Evolutionary conservation across 2,888 invertebrate species (phyloP).

Genomic region (Lordiphosa fenestrarum): DNA sequence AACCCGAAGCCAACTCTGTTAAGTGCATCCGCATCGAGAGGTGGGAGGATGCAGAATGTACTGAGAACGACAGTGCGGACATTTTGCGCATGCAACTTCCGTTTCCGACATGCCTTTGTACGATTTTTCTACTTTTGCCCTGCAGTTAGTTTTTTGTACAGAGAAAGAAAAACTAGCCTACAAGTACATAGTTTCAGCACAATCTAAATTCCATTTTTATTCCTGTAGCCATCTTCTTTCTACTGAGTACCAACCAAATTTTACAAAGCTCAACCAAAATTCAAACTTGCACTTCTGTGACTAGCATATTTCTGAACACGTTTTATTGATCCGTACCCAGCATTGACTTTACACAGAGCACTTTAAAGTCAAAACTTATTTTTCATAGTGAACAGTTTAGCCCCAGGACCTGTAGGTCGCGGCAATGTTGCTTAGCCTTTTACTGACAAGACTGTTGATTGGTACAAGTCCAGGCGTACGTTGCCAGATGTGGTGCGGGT

Average conservation of each 20-base stretch:
- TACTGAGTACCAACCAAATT: too few species aligned
- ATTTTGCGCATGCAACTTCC: slow-evolving; percentile 69
- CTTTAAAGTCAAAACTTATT: not conserved
- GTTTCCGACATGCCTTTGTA: slow-evolving; percentile 69
- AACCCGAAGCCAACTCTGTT: slow-evolving; percentile 55
- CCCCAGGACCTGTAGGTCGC: slow-evolving; percentile 37
- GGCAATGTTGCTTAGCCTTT: slow-evolving; percentile 44
- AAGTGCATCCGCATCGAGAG: slow-evolving; percentile 37
- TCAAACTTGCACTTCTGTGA: too few species aligned
- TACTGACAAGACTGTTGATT: slow-evolving; percentile 65
- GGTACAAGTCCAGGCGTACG: slow-evolving; percentile 37
- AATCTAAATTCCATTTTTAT: too few species aligned
- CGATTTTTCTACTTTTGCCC: slow-evolving; percentile 12
- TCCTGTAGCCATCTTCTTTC: too few species aligned
- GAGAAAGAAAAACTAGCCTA: slow-evolving; percentile 1
- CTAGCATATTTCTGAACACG: too few species aligned
- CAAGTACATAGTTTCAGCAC: too few species aligned
- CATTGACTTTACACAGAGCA: too few species aligned
- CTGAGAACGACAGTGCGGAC: slow-evolving; percentile 33
- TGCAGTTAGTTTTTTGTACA: not conserved
- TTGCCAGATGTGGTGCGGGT: slow-evolving; percentile 32
- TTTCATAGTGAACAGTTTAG: slow-evolving; percentile 44
- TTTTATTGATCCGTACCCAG: too few species aligned
- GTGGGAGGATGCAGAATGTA: slow-evolving; percentile 1
- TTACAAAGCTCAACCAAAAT: too few species aligned